phyloP scores from a whole-genome alignment of 2,113 vertebrate species.

The Coryphaenoides rupestris region DNA sequence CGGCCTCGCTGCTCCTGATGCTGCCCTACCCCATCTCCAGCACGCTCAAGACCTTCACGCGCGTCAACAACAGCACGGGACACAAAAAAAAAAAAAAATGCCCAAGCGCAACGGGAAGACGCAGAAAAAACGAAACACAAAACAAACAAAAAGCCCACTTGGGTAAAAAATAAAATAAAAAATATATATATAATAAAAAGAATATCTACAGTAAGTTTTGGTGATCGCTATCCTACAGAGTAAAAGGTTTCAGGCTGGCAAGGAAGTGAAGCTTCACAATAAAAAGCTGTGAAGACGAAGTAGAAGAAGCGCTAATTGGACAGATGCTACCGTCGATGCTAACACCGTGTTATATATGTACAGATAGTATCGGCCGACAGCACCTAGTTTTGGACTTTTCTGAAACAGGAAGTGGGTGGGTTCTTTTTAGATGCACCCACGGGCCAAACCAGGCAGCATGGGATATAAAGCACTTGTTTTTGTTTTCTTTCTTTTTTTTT shows the following conservation, averaged over 20 bases:
- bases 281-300: not conserved
- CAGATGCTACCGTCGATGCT: constrained; percentile 37
- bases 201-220: constrained; percentile 44
- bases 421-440: constrained; percentile 19
- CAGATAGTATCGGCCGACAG: constrained; percentile 18
- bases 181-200: too few relatives aligned
- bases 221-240: constrained; percentile 43
- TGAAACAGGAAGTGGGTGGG: constrained; percentile 31
- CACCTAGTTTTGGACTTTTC: constrained; percentile 27
- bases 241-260: constrained; percentile 49
- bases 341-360: constrained; percentile 17
- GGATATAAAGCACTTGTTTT: constrained; percentile 75
- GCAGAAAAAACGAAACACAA: too few relatives aligned
- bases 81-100: too few relatives aligned
- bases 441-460: constrained; percentile 60
- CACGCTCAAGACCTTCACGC: constrained; percentile 86
- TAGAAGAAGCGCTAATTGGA: not conserved
- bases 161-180: too few relatives aligned
- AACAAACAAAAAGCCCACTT: too few relatives aligned
- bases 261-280: constrained; percentile 3
- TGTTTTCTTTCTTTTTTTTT: constrained; percentile 21
- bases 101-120: too few relatives aligned
- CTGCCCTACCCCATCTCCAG: constrained; percentile 93
- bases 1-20: constrained; percentile 88
- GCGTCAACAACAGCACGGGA: constrained; percentile 84